A percentile compares a stretch with the other conserved stretches of the same genome.
These are phyloP conservation scores for Loxodonta africana DNA, from an alignment of 2,113 vertebrate genomes.

Conservation along the genomic window DNA sequence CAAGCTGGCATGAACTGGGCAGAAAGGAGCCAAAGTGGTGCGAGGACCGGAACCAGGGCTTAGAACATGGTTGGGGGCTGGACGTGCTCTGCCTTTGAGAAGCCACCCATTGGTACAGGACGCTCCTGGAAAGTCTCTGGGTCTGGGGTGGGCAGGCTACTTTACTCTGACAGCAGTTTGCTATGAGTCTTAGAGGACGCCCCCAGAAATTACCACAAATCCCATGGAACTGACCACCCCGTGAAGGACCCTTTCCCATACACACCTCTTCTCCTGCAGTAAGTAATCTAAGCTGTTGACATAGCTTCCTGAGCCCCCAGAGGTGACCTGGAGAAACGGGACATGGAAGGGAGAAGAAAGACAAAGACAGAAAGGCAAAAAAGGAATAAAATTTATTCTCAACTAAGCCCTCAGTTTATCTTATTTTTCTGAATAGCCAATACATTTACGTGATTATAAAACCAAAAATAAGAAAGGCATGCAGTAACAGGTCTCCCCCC, in stretches of 20 bases:
- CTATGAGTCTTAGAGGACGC: neutral
- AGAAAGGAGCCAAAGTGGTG: accelerated
- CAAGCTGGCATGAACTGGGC: neutral
- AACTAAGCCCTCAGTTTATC: neutral
- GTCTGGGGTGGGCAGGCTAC: neutral
- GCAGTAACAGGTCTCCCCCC: neutral
- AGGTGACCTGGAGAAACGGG: conserved; percentile 34
- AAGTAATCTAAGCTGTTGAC: conserved; percentile 74
- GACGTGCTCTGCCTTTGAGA: neutral
- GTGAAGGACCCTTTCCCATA: accelerated
- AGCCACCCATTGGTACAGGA: too few relatives aligned
- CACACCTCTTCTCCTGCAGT: conserved; percentile 82
- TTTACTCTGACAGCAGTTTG: neutral
- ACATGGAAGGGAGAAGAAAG: neutral
- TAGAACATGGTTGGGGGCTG: neutral
- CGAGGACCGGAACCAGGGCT: accelerated
- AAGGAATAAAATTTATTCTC: neutral
- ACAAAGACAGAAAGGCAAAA: neutral
- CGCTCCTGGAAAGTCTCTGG: accelerated
- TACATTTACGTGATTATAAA: neutral
- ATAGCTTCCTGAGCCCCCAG: neutral
- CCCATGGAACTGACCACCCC: neutral
- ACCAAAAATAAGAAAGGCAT: neutral
- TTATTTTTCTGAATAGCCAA: conserved; percentile 53
- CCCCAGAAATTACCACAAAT: neutral